A percentile compares a stretch with the other conserved stretches of the same genome.
Evolutionary conservation across 2,888 invertebrate species (phyloP).

Genomic region (Napeogenes inachia): DNA sequence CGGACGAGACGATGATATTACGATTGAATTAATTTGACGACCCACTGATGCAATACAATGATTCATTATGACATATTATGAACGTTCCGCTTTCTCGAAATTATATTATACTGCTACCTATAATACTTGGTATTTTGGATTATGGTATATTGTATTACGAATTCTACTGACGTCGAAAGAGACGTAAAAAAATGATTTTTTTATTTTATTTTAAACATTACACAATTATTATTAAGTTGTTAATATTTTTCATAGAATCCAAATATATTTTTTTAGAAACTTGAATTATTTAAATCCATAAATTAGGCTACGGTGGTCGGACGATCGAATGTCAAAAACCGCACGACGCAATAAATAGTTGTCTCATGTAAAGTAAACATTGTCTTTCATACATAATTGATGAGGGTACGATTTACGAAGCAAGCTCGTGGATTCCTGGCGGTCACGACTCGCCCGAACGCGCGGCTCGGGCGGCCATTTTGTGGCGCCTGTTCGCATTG

Average conservation of each 20-base stretch:
- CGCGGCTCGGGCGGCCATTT: conserved; percentile 72
- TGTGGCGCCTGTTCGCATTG: conserved; percentile 66
- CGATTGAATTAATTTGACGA: conserved; percentile 54
- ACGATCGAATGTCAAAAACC: conserved; percentile 72
- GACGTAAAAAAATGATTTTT: no score
- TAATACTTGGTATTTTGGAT: no score
- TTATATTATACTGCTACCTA: conserved; percentile 16
- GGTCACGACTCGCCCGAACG: conserved; percentile 67
- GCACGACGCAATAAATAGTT: conserved; percentile 74
- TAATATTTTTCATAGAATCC: no score
- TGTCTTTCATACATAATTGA: conserved; percentile 76
- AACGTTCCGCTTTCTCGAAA: conserved; percentile 31
- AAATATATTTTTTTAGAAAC: neutral
- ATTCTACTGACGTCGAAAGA: no score
- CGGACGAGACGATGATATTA: conserved; percentile 42
- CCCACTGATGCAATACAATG: conserved; percentile 45
- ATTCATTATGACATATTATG: conserved; percentile 43
- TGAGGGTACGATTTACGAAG: conserved; percentile 57
- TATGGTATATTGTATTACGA: no score
- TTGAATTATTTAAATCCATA: conserved; percentile 4
- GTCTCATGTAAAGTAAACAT: conserved; percentile 74
- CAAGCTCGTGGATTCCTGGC: conserved; percentile 72
- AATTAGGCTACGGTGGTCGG: conserved; percentile 26
- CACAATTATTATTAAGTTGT: no score
- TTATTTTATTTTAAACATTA: no score